Evolutionary conservation across 2,888 invertebrate genomes (phyloP).

Genomic region (Nemotelus nigrinus): DNA sequence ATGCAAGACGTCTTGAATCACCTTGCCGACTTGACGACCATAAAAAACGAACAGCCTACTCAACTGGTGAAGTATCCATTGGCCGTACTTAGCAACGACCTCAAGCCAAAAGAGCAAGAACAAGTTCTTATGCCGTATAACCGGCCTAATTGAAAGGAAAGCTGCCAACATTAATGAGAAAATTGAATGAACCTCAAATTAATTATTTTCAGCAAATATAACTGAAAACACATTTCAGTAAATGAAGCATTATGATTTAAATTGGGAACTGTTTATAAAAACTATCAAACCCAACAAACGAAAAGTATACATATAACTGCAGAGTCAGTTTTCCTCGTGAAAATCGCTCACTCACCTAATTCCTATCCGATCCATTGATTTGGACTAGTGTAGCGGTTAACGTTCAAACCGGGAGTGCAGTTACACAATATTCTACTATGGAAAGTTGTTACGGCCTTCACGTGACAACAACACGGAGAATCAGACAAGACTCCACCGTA

Average conservation of each 20-base stretch:
- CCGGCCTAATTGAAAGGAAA: background rate
- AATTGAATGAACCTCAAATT: too few species aligned
- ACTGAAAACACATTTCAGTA: too few species aligned
- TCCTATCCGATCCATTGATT: constrained; percentile 4
- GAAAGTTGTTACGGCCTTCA: constrained; percentile 31
- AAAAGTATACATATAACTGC: too few species aligned
- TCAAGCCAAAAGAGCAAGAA: constrained; percentile 23
- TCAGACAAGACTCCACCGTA: constrained; percentile 25
- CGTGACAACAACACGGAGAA: constrained; percentile 7
- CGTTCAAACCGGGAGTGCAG: constrained; percentile 15
- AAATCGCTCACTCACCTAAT: background rate
- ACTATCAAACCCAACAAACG: too few species aligned
- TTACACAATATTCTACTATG: constrained; percentile 30
- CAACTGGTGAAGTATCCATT: constrained; percentile 9
- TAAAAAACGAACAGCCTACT: constrained; percentile 27
- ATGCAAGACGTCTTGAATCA: constrained; percentile 38
- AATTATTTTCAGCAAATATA: too few species aligned
- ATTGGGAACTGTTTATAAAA: too few species aligned
- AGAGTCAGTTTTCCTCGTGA: too few species aligned
- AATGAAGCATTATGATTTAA: too few species aligned
- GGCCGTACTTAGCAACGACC: constrained; percentile 26
- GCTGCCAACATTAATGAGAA: background rate
- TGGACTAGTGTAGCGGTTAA: background rate
- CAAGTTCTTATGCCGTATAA: constrained; percentile 21
- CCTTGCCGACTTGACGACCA: constrained; percentile 30